Evolutionary conservation across 2,888 invertebrate species (phyloP).

Genomic region (Drosophila anomelani): DNA sequence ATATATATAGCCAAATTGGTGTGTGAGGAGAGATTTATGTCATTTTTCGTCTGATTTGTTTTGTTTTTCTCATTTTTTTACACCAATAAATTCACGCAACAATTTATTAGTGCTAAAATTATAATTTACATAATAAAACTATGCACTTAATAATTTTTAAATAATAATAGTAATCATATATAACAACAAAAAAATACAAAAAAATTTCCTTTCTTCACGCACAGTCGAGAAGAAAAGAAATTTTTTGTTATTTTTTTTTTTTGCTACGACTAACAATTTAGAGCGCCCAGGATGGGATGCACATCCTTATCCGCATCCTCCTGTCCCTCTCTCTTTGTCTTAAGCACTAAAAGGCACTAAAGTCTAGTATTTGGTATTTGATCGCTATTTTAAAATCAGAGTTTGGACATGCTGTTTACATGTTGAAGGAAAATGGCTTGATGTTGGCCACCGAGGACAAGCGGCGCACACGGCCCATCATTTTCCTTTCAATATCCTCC

Average conservation of each 20-base stretch:
- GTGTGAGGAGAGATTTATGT: conserved; percentile 32
- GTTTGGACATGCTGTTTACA: too few relatives aligned
- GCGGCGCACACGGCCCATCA: too few relatives aligned
- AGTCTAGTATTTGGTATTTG: conserved; percentile 82
- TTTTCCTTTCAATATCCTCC: too few relatives aligned
- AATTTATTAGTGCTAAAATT: conserved; percentile 63
- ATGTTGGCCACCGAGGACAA: too few relatives aligned
- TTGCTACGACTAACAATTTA: conserved; percentile 44
- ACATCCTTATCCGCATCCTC: background rate
- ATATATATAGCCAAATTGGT: conserved; percentile 49
- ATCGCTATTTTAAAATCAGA: too few relatives aligned
- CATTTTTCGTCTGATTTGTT: conserved; percentile 18
- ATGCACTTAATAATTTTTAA: conserved; percentile 49
- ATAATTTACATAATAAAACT: conserved; percentile 66
- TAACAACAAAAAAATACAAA: background rate
- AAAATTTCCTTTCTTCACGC: too few relatives aligned
- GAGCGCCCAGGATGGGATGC: conserved; percentile 10
- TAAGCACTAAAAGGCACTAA: conserved; percentile 74
- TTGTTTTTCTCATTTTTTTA: conserved; percentile 29
- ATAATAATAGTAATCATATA: conserved; percentile 49
- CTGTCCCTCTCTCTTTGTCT: conserved; percentile 44
- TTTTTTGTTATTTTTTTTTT: background rate
- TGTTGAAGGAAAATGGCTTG: too few relatives aligned
- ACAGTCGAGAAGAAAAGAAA: too few relatives aligned
- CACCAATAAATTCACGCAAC: conserved; percentile 57